These are phyloP conservation scores for Contarinia nasturtii DNA, from an alignment of 1,140 invertebrate species.

Conservation along the genomic window DNA sequence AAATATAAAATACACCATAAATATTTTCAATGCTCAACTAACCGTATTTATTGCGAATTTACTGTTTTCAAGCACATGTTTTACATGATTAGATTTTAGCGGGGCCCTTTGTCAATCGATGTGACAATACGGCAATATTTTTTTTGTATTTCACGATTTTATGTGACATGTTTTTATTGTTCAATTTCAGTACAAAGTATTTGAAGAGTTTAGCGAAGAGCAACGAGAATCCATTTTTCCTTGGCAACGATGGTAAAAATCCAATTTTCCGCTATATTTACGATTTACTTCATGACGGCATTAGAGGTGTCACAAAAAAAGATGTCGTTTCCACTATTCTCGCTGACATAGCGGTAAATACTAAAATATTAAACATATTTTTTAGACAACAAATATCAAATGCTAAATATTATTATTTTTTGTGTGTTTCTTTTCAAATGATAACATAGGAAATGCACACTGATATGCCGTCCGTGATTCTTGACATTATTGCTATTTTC, in stretches of 20 bases:
- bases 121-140: no score
- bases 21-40: no score
- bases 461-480: constrained; percentile 53
- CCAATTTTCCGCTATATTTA: constrained; percentile 31
- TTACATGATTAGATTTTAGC: no score
- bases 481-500: constrained; percentile 58
- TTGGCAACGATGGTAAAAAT: constrained; percentile 12
- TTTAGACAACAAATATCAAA: no score
- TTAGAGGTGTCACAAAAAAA: constrained; percentile 46
- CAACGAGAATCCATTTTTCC: constrained; percentile 8
- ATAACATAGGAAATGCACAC: constrained; percentile 42
- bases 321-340: constrained; percentile 45
- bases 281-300: constrained; percentile 44
- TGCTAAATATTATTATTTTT: constrained; percentile 1
- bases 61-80: no score
- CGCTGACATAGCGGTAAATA: constrained; percentile 45
- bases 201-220: not conserved
- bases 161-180: no score
- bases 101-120: no score
- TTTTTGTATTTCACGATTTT: no score
- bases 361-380: no score
- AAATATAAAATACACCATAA: no score
- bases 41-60: no score
- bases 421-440: constrained; percentile 10
- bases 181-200: no score